phyloP scores from a whole-genome alignment of 2,113 vertebrate species.

The Cygnus buccinator region DNA sequence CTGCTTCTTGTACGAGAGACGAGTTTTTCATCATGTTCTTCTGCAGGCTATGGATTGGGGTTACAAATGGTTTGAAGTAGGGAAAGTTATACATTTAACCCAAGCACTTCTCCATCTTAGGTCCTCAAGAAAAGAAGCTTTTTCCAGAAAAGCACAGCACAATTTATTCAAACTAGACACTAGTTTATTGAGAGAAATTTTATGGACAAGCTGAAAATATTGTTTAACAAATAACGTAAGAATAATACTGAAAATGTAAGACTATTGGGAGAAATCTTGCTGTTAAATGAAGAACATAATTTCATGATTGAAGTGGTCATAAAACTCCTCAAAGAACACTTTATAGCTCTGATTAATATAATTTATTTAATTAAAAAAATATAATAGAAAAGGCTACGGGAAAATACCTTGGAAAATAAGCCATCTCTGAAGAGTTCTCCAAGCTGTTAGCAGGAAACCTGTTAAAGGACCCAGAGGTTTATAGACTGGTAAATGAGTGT shows the following conservation, averaged over 20 bases:
- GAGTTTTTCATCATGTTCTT: neutral
- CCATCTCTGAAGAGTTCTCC: neutral
- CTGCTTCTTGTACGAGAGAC: neutral
- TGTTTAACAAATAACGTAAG: conserved; percentile 7
- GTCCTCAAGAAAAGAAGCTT: neutral
- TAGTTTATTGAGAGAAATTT: neutral
- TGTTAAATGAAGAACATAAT: conserved; percentile 62
- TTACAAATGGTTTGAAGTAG: neutral
- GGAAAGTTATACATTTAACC: neutral
- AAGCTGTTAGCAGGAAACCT: neutral
- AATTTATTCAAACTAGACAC: neutral
- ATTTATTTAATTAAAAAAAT: conserved; percentile 46
- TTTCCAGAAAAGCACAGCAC: neutral
- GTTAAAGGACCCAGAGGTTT: neutral
- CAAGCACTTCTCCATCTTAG: neutral
- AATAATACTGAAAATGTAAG: neutral
- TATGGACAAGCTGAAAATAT: neutral
- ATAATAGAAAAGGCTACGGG: neutral
- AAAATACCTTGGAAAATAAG: conserved; percentile 19
- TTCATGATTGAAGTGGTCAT: conserved; percentile 59
- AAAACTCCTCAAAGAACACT: conserved; percentile 50
- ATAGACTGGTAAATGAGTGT: neutral
- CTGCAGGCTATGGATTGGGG: neutral
- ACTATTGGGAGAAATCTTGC: conserved; percentile 30
- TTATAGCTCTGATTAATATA: conserved; percentile 51